These are phyloP conservation scores for Diuraphis noxia DNA, from an alignment of 1,140 invertebrate genomes.

Conservation along the genomic window DNA sequence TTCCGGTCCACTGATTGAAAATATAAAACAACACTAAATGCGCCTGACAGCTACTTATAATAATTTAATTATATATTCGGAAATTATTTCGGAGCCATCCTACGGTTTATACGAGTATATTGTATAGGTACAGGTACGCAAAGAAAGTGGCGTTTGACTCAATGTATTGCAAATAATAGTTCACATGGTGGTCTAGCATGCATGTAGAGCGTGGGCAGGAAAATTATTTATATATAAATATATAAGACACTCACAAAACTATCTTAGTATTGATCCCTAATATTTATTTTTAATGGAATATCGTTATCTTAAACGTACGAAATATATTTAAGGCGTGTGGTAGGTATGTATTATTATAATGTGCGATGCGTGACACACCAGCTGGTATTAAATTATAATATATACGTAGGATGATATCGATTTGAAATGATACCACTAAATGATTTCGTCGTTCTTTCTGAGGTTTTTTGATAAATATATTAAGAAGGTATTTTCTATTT, in stretches of 20 bases:
- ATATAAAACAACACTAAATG: background rate
- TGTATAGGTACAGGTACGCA: background rate
- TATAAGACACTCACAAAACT: background rate
- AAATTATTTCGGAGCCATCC: background rate
- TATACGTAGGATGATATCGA: background rate
- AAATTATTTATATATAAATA: background rate
- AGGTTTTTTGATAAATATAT: background rate
- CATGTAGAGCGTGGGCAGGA: background rate
- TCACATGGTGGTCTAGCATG: background rate
- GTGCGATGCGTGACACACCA: background rate
- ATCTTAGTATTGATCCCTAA: background rate
- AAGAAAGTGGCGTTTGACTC: background rate
- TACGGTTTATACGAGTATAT: background rate
- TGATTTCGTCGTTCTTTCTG: background rate
- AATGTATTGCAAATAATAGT: background rate
- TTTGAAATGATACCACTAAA: background rate
- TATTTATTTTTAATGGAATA: slow-evolving; percentile 36
- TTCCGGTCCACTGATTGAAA: background rate
- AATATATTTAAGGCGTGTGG: background rate
- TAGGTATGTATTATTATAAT: background rate
- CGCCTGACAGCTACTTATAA: background rate
- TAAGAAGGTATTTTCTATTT: background rate
- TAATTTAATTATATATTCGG: background rate
- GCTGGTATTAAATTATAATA: background rate
- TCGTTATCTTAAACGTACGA: slow-evolving; percentile 8